These are phyloP conservation scores for Cataglyphis cursor DNA, from an alignment of 2,888 invertebrate species.

Conservation along the genomic window DNA sequence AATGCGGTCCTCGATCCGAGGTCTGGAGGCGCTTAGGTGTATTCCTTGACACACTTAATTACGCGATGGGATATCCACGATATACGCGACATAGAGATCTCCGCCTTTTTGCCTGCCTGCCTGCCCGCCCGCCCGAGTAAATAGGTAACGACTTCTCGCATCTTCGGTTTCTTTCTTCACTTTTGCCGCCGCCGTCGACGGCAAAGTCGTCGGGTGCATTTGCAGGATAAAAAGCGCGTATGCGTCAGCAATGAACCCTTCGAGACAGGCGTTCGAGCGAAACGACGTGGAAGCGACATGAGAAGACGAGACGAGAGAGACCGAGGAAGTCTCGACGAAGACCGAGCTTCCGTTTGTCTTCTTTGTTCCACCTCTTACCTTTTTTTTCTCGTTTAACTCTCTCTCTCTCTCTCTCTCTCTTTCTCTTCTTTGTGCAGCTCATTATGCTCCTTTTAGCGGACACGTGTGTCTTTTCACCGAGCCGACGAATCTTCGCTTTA, in stretches of 20 bases:
- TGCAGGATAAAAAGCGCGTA: conserved; percentile 62
- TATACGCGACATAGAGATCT: not conserved
- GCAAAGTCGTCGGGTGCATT: conserved; percentile 36
- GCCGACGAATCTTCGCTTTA: not conserved
- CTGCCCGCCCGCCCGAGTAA: not conserved
- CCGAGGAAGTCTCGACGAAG: conserved; percentile 34
- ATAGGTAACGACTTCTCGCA: conserved; percentile 44
- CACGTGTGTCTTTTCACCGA: conserved; percentile 24
- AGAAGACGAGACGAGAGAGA: conserved; percentile 57
- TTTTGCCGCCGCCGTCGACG: conserved; percentile 12
- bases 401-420: conserved; percentile 9
- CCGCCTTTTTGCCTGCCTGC: not conserved
- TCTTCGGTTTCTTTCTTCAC: conserved; percentile 50
- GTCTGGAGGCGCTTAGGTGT: conserved; percentile 53
- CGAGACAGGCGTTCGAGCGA: conserved; percentile 49
- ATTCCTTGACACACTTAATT: conserved; percentile 68
- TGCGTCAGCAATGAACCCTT: conserved; percentile 52
- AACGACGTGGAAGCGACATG: conserved; percentile 51
- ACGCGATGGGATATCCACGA: conserved; percentile 51
- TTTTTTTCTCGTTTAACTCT: conserved; percentile 25
- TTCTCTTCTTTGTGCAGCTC: not conserved
- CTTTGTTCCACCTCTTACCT: conserved; percentile 37
- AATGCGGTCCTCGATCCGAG: conserved; percentile 44
- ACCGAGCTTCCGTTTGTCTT: conserved; percentile 32
- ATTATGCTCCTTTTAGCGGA: conserved; percentile 29